Evolutionary conservation across 2,888 invertebrate species (phyloP).

Genomic region (Cheilosia urbana): DNA sequence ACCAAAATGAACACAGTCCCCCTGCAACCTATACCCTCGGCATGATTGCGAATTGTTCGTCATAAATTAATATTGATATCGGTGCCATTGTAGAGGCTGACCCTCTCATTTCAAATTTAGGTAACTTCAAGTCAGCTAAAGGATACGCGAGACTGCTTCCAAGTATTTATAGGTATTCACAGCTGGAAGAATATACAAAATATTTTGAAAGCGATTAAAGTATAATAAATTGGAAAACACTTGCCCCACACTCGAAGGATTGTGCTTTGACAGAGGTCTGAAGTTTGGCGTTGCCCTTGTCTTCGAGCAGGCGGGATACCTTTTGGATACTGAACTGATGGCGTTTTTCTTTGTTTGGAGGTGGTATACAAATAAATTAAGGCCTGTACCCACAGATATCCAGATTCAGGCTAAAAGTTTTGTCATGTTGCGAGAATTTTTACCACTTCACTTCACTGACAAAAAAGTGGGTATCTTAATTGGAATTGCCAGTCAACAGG

Average conservation of each 20-base stretch:
- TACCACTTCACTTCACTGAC: conserved; percentile 1
- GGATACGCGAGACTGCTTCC: too few relatives aligned
- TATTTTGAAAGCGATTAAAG: too few relatives aligned
- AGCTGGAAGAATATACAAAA: too few relatives aligned
- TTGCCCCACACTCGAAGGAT: too few relatives aligned
- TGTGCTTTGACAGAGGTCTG: too few relatives aligned
- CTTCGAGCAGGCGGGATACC: too few relatives aligned
- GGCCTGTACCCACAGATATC: not conserved
- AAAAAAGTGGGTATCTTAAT: conserved; percentile 9
- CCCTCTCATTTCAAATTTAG: not conserved
- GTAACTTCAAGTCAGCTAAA: too few relatives aligned
- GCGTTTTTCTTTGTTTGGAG: too few relatives aligned
- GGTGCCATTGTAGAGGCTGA: not conserved
- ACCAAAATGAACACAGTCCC: conserved; percentile 1
- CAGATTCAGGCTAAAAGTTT: not conserved
- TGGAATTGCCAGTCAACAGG: not conserved
- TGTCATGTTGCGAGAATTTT: not conserved
- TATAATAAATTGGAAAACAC: too few relatives aligned
- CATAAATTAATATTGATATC: conserved; percentile 4
- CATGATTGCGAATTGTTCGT: not conserved
- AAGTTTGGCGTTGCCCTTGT: too few relatives aligned
- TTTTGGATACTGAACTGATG: too few relatives aligned
- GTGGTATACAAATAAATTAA: not conserved
- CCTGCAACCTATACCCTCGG: not conserved
- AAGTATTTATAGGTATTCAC: too few relatives aligned